phyloP scores from a whole-genome alignment of 2,888 invertebrate species.

The Xestia ashworthii region DNA sequence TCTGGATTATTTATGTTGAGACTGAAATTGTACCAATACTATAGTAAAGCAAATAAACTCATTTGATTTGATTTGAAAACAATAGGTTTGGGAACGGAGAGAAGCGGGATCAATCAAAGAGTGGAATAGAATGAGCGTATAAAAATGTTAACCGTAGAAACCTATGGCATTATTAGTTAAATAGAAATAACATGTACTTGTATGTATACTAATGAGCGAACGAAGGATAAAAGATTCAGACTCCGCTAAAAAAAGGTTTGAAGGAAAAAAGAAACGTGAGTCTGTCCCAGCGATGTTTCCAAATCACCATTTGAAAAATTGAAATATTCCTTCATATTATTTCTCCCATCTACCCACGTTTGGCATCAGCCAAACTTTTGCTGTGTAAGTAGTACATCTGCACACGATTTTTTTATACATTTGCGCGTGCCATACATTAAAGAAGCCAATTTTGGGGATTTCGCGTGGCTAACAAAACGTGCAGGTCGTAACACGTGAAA shows the following conservation, averaged over 20 bases:
- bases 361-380: constrained; percentile 63
- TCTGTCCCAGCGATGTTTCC: constrained; percentile 24
- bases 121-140: neutral
- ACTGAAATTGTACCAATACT: too few species aligned
- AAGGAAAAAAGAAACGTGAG: constrained; percentile 13
- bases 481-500: constrained; percentile 59
- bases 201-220: constrained; percentile 16
- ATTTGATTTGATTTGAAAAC: too few species aligned
- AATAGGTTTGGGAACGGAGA: too few species aligned
- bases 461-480: constrained; percentile 69
- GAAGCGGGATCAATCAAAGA: too few species aligned
- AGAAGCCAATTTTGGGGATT: constrained; percentile 75
- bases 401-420: constrained; percentile 69
- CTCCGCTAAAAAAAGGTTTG: constrained; percentile 13
- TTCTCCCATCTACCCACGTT: constrained; percentile 45
- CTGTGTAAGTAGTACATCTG: constrained; percentile 66
- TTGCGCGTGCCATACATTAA: constrained; percentile 74
- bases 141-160: neutral
- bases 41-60: too few species aligned
- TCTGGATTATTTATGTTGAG: too few species aligned
- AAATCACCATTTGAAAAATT: constrained; percentile 46
- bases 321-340: constrained; percentile 46
- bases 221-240: constrained; percentile 8
- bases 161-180: neutral
- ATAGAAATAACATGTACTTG: neutral